Conservation (phyloP, 1,140 invertebrate genomes). For the Achatina immaculata region DNA sequence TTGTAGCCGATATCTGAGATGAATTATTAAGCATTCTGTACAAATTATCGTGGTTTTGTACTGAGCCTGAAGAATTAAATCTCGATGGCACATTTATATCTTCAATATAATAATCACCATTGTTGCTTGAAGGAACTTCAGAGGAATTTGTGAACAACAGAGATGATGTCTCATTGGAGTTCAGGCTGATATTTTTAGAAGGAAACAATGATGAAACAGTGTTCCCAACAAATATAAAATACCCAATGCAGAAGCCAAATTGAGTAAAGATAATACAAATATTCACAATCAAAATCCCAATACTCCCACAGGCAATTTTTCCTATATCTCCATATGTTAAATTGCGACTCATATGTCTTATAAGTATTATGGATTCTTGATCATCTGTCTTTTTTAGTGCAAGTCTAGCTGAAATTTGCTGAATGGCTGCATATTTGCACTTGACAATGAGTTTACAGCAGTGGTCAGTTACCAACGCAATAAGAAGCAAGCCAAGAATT, state of each 20-base stretch:
- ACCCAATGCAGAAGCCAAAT: conserved; percentile 65
- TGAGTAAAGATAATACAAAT: conserved; percentile 64
- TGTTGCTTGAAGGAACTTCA: background rate
- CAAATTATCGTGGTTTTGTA: background rate
- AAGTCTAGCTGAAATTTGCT: conserved; percentile 41
- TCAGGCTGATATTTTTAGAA: conserved; percentile 17
- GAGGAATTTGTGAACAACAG: background rate
- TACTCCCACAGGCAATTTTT: conserved; percentile 54
- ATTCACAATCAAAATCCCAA: conserved; percentile 61
- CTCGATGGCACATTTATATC: background rate
- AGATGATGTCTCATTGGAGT: background rate
- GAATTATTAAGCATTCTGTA: background rate
- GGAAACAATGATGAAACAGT: conserved; percentile 62
- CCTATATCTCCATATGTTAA: conserved; percentile 68
- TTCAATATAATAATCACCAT: background rate
- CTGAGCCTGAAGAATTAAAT: background rate
- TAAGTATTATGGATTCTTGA: conserved; percentile 27
- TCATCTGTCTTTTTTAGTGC: conserved; percentile 29
- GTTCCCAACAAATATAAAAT: conserved; percentile 69
- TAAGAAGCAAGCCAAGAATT: conserved; percentile 54
- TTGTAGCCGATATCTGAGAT: background rate
- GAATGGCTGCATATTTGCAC: conserved; percentile 64
- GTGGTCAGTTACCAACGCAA: conserved; percentile 65
- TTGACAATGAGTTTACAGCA: conserved; percentile 68
- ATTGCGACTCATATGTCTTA: conserved; percentile 41